Evolutionary conservation across 2,797 vertebrate genomes (phyloP).

Genomic region (Leptoclinus maculatus): DNA sequence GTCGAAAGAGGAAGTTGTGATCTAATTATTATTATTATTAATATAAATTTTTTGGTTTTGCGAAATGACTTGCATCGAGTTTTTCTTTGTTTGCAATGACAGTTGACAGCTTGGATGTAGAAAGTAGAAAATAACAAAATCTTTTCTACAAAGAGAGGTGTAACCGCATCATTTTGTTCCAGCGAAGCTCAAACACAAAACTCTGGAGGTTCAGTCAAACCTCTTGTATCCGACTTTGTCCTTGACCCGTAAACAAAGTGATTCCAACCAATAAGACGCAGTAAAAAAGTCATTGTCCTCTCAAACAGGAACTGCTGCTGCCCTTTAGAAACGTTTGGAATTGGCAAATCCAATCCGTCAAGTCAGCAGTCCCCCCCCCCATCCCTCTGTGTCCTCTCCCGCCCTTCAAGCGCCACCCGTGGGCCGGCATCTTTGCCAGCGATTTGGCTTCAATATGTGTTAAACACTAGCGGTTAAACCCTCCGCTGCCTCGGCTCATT

Average conservation of each 20-base stretch:
- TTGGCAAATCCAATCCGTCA: constrained; percentile 19
- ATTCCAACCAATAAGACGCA: neutral
- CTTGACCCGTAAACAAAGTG: neutral
- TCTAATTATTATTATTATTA: no score
- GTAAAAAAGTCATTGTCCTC: constrained; percentile 5
- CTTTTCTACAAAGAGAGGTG: no score
- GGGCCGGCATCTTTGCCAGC: constrained; percentile 26
- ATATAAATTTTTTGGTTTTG: no score
- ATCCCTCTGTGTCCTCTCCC: constrained; percentile 59
- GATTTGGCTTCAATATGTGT: constrained; percentile 46
- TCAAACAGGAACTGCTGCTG: constrained; percentile 22
- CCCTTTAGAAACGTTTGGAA: constrained; percentile 33
- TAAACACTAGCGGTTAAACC: constrained; percentile 22
- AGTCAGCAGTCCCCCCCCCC: constrained; percentile 50
- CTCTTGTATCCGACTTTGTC: no score
- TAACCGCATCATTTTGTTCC: no score
- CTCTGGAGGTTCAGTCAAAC: no score
- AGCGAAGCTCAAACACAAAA: no score
- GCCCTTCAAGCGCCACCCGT: constrained; percentile 60
- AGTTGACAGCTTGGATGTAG: no score
- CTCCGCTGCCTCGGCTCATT: neutral
- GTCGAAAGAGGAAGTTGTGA: no score
- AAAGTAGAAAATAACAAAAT: no score
- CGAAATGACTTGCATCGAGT: no score
- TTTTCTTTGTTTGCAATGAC: no score